Evolutionary conservation across 2,888 invertebrate species (phyloP).

Genomic region (Cancer borealis): DNA sequence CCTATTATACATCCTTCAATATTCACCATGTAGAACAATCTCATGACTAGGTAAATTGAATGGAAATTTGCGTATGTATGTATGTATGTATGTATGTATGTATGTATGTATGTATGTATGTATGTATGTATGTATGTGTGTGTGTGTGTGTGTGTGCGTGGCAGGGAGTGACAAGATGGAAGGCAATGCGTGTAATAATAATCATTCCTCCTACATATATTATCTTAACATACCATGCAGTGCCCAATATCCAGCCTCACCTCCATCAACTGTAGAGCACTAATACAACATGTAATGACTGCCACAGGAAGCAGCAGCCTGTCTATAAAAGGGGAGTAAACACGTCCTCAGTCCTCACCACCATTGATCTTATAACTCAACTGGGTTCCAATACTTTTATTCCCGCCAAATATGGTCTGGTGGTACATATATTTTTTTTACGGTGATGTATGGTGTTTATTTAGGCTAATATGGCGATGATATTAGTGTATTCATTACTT

Average conservation of each 20-base stretch:
- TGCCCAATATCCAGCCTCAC: not conserved
- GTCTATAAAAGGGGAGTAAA: not conserved
- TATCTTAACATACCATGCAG: not conserved
- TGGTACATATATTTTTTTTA: not conserved
- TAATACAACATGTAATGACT: conserved; percentile 65
- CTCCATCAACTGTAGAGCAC: conserved; percentile 70
- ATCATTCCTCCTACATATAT: not conserved
- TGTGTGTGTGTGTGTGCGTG: not conserved
- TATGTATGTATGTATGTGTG: too few relatives aligned
- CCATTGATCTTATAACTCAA: conserved; percentile 16
- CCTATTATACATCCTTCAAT: too few relatives aligned
- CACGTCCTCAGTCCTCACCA: not conserved
- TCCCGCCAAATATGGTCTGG: not conserved
- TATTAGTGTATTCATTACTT: too few relatives aligned
- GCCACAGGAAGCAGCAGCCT: conserved; percentile 58
- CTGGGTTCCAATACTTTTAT: not conserved
- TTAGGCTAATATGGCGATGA: too few relatives aligned
- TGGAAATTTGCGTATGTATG: not conserved
- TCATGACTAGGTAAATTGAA: not conserved
- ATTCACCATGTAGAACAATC: too few relatives aligned
- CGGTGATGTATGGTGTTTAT: not conserved
- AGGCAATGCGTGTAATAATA: not conserved
- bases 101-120: not conserved
- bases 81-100: not conserved
- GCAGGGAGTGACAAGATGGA: not conserved